Evolutionary conservation across 2,888 invertebrate species (phyloP).

Genomic region (Polyommatus icarus): DNA sequence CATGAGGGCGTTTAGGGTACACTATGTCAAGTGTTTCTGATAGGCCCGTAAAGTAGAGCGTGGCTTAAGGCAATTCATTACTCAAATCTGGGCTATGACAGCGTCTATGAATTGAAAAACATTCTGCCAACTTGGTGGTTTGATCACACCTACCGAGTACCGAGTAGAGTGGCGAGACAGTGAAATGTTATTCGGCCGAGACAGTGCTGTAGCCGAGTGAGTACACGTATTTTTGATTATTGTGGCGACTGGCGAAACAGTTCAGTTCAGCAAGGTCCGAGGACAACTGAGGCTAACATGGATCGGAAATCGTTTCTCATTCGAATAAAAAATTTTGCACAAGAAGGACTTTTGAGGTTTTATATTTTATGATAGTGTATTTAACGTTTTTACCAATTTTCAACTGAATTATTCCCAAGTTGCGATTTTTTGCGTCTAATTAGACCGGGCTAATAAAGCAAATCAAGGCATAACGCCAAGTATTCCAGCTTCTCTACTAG

Average conservation of each 20-base stretch:
- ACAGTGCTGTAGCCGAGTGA: too few species aligned
- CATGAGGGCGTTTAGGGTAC: conserved; percentile 25
- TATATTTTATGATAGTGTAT: too few species aligned
- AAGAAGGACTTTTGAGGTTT: too few species aligned
- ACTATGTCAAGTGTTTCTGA: conserved; percentile 25
- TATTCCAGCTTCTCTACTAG: background rate
- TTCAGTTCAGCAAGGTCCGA: background rate
- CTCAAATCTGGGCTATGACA: conserved; percentile 17
- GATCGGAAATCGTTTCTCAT: too few species aligned
- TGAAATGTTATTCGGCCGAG: background rate
- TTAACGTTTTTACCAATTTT: too few species aligned
- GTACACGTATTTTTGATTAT: background rate
- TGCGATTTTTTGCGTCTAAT: too few species aligned
- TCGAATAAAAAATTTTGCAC: too few species aligned
- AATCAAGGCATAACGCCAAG: background rate
- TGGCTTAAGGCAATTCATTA: conserved; percentile 25
- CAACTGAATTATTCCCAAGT: too few species aligned
- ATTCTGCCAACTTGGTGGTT: background rate
- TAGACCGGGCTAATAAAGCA: background rate
- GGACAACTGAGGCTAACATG: too few species aligned
- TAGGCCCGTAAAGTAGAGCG: background rate
- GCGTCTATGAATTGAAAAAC: background rate
- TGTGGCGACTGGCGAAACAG: too few species aligned
- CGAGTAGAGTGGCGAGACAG: too few species aligned
- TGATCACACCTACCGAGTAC: too few species aligned